Conservation (phyloP, 2,888 invertebrate species). For the Sthenelais limicola region DNA sequence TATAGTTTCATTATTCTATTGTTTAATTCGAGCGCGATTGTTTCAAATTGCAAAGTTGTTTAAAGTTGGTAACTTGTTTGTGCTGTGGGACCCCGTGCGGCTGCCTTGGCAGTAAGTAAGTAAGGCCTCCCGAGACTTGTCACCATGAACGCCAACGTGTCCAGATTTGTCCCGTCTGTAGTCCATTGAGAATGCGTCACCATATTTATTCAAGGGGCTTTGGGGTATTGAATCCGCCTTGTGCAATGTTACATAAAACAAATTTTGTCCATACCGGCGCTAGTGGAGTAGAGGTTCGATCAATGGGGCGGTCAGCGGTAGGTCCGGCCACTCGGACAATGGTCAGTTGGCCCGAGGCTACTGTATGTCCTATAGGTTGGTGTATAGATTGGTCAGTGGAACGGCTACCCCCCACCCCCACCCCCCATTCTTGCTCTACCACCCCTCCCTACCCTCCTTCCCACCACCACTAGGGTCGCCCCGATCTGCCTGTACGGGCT, state of each 20-base stretch:
- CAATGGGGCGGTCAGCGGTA: constrained; percentile 23
- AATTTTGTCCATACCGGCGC: neutral
- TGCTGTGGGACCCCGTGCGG: no score
- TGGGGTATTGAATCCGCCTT: constrained; percentile 24
- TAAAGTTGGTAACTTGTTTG: no score
- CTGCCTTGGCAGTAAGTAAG: no score
- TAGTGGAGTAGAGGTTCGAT: constrained; percentile 24
- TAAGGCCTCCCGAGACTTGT: no score
- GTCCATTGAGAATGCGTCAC: constrained; percentile 11
- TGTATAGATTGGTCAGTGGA: neutral
- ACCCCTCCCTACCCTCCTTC: neutral
- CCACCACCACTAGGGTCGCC: neutral
- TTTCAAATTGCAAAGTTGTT: no score
- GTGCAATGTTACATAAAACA: constrained; percentile 18
- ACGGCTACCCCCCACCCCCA: constrained; percentile 14
- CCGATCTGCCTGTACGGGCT: neutral
- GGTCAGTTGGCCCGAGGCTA: no score
- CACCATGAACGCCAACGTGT: constrained; percentile 19
- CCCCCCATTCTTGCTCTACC: neutral
- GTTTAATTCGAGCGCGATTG: no score
- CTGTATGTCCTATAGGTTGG: constrained; percentile 4
- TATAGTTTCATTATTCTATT: no score
- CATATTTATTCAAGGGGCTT: constrained; percentile 22
- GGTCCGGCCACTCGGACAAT: neutral
- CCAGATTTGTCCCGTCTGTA: neutral